These are phyloP conservation scores for Musca domestica DNA, from an alignment of 1,140 invertebrate species.

Conservation along the genomic window DNA sequence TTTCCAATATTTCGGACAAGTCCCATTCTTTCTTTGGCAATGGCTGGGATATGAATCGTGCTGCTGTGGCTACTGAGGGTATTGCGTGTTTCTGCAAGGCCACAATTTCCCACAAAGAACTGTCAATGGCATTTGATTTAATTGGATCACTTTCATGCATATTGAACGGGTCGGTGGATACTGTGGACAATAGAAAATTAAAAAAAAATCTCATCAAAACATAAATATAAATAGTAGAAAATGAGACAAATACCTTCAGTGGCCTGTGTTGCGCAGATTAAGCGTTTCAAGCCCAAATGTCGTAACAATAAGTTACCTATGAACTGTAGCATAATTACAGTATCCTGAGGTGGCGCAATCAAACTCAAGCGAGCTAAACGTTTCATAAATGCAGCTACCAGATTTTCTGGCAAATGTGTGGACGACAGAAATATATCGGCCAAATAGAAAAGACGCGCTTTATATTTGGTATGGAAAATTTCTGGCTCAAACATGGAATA, in stretches of 20 bases:
- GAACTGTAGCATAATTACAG: constrained; percentile 76
- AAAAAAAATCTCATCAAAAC: constrained; percentile 26
- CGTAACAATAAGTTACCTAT: constrained; percentile 83
- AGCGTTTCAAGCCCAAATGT: constrained; percentile 77
- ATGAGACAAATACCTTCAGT: constrained; percentile 23
- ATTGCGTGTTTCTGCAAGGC: constrained; percentile 73
- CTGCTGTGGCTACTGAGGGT: constrained; percentile 66
- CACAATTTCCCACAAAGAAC: constrained; percentile 89
- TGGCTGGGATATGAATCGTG: constrained; percentile 66
- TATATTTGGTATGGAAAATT: constrained; percentile 88
- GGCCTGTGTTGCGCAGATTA: constrained; percentile 62
- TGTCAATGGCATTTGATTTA: constrained; percentile 76
- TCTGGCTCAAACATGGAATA: constrained; percentile 89
- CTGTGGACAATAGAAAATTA: constrained; percentile 31
- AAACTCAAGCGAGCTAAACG: constrained; percentile 79
- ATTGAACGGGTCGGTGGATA: constrained; percentile 75
- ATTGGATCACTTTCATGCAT: constrained; percentile 76
- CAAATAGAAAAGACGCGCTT: constrained; percentile 80
- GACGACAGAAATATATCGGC: constrained; percentile 89
- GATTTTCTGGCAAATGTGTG: constrained; percentile 84
- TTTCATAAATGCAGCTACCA: constrained; percentile 93
- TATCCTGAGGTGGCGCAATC: constrained; percentile 75
- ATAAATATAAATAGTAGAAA: not conserved
- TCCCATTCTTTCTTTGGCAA: constrained; percentile 69
- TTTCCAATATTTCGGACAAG: constrained; percentile 62